Conservation (phyloP, 2,888 invertebrate species). For the Alentia gelatinosa region DNA sequence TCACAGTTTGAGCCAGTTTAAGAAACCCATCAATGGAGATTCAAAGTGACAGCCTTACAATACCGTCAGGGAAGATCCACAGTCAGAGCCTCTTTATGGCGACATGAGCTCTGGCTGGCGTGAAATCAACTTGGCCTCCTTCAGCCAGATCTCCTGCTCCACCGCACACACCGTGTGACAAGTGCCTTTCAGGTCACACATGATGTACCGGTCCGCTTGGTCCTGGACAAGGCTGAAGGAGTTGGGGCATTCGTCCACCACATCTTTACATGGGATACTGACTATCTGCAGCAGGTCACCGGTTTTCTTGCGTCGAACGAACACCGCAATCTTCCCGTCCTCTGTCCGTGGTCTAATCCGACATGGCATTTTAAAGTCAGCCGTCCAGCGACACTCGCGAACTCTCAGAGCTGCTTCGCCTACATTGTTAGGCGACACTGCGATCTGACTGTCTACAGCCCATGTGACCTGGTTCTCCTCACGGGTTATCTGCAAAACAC, state of each 20-base stretch:
- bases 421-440: neutral
- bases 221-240: neutral
- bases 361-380: constrained; percentile 6
- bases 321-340: neutral
- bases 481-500: neutral
- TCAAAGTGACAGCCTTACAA: too few relatives aligned
- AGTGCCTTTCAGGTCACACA: constrained; percentile 3
- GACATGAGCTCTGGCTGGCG: neutral
- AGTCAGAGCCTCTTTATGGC: neutral
- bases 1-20: too few relatives aligned
- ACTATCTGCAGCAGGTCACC: constrained; percentile 4
- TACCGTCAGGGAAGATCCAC: too few relatives aligned
- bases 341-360: neutral
- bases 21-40: too few relatives aligned
- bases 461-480: constrained; percentile 27
- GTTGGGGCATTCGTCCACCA: constrained; percentile 5
- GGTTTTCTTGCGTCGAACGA: neutral
- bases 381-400: constrained; percentile 41
- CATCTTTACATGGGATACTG: neutral
- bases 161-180: constrained; percentile 25
- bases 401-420: constrained; percentile 33
- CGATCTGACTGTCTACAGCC: constrained; percentile 29
- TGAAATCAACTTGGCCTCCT: neutral
- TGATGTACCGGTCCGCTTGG: neutral
- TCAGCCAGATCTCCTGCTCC: constrained; percentile 36